Conservation (phyloP, 2,888 invertebrate genomes). For the Cantharis flavilabris region DNA sequence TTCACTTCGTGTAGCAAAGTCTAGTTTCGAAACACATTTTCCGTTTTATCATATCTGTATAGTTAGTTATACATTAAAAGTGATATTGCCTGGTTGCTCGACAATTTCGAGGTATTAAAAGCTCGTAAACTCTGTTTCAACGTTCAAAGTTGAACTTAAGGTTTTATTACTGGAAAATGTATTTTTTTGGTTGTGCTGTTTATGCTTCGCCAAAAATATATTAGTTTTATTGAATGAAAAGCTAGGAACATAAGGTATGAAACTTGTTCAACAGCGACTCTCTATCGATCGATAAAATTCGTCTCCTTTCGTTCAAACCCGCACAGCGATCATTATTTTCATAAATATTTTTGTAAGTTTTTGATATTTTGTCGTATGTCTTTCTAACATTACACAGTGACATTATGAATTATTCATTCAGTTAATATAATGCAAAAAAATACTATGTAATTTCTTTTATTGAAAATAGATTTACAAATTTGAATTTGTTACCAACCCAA, state of each 20-base stretch:
- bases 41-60: background rate
- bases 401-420: background rate
- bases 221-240: background rate
- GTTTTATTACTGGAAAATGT: background rate
- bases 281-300: background rate
- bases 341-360: background rate
- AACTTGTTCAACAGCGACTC: background rate
- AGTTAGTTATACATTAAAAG: background rate
- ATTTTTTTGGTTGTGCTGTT: background rate
- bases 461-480: background rate
- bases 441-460: background rate
- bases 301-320: background rate
- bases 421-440: background rate
- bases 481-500: background rate
- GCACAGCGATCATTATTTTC: background rate
- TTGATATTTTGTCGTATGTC: background rate
- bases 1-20: background rate
- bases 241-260: background rate
- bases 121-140: background rate
- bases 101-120: background rate
- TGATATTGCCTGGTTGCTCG: background rate
- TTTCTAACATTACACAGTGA: background rate
- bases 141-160: background rate
- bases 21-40: background rate
- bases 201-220: background rate